Conservation (phyloP, 1,140 invertebrate species). For the Drosophila lowei region DNA sequence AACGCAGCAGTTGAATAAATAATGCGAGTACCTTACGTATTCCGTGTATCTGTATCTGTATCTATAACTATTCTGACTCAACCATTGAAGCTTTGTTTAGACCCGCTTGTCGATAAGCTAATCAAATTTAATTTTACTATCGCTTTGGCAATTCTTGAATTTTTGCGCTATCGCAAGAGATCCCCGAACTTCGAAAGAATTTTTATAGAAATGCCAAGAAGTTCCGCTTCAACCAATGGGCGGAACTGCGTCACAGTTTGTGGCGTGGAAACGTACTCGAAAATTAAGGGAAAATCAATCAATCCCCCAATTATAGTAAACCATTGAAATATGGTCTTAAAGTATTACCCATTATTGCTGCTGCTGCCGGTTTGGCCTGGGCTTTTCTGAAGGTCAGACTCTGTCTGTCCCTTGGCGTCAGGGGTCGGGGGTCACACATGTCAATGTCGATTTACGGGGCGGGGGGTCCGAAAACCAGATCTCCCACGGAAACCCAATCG, state of each 20-base stretch:
- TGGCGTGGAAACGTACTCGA: background rate
- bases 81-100: too few relatives aligned
- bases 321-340: conserved; percentile 29
- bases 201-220: background rate
- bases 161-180: conserved; percentile 25
- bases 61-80: too few relatives aligned
- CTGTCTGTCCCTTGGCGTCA: background rate
- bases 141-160: conserved; percentile 1
- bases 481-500: conserved; percentile 7
- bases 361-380: conserved; percentile 30
- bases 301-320: conserved; percentile 44
- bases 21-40: too few relatives aligned
- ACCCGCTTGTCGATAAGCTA: conserved; percentile 4
- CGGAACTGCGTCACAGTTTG: conserved; percentile 9
- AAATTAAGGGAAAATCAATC: conserved; percentile 55
- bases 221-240: too few relatives aligned
- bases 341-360: conserved; percentile 26
- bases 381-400: conserved; percentile 53
- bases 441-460: conserved; percentile 49
- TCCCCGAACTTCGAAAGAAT: conserved; percentile 4
- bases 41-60: too few relatives aligned
- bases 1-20: too few relatives aligned
- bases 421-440: conserved; percentile 61
- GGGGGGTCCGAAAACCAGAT: conserved; percentile 55
- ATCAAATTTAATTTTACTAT: conserved; percentile 7